phyloP scores from a whole-genome alignment of 2,888 invertebrate species.

The Stenchaetothrips biformis region DNA sequence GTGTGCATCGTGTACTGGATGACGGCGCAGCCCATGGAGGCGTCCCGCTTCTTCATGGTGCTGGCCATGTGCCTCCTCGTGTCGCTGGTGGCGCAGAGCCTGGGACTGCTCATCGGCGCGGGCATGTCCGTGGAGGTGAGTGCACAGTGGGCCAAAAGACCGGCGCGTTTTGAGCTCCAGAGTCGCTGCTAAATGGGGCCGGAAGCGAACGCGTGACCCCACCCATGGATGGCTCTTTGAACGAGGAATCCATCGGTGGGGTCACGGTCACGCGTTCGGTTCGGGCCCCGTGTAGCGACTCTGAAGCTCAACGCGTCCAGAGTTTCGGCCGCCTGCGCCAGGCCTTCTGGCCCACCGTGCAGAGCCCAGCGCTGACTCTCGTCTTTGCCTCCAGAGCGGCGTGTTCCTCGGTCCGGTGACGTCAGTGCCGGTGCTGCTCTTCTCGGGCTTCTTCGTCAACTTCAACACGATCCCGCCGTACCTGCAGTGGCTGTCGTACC shows the following conservation, averaged over 20 bases:
- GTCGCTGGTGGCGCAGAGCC: constrained; percentile 85
- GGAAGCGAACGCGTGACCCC: no score
- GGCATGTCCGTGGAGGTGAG: constrained; percentile 77
- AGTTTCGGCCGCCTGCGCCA: no score
- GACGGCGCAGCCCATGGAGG: constrained; percentile 91
- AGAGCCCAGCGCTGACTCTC: background rate
- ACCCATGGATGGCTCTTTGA: no score
- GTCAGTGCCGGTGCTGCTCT: constrained; percentile 84
- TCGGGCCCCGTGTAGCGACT: no score
- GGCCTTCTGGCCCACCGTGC: no score
- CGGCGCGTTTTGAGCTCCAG: no score
- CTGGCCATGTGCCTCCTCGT: constrained; percentile 72
- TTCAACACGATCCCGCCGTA: constrained; percentile 86
- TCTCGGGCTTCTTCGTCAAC: constrained; percentile 92
- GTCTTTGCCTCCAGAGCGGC: constrained; percentile 50
- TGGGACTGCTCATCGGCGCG: constrained; percentile 88
- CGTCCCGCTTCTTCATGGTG: constrained; percentile 75
- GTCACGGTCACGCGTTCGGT: no score
- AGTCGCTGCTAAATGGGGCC: no score
- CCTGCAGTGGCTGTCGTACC: constrained; percentile 81
- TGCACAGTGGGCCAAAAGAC: background rate
- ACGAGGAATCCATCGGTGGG: no score
- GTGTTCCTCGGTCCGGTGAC: constrained; percentile 79
- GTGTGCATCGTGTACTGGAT: constrained; percentile 90
- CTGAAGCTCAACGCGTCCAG: no score